Percentiles rank a stretch among this genome's conserved stretches.
Conservation (phyloP, 30 jellyfish, hydroid and myxozoan species). For the Aurelia coerulea region DNA sequence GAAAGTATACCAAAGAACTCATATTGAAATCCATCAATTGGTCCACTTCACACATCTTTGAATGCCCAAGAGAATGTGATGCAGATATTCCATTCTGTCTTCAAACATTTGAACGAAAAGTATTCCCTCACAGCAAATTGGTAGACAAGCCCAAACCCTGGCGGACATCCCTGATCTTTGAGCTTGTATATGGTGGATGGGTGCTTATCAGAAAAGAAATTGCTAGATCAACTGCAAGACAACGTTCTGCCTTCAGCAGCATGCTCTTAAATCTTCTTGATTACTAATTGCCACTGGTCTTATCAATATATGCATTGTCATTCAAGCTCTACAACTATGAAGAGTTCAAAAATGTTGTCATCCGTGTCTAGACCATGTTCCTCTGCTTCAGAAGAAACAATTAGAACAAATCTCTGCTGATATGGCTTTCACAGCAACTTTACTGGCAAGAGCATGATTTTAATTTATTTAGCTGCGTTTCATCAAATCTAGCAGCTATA, state of each 20-base stretch:
- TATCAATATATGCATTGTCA: too few relatives aligned
- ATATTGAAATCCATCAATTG: neutral
- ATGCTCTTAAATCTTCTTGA: too few relatives aligned
- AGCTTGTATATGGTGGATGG: too few relatives aligned
- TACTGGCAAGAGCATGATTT: conserved; percentile 1
- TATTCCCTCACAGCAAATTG: neutral
- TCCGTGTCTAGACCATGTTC: conserved; percentile 1
- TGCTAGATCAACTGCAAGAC: too few relatives aligned
- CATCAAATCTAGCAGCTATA: neutral
- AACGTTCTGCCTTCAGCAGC: too few relatives aligned
- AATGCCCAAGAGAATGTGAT: conserved; percentile 15
- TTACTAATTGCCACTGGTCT: too few relatives aligned
- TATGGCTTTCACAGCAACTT: neutral
- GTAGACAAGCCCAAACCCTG: too few relatives aligned
- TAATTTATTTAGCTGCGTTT: too few relatives aligned
- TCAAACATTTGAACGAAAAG: neutral
- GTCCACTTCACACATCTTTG: conserved; percentile 5
- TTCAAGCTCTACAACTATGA: neutral
- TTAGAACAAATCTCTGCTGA: neutral
- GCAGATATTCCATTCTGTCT: neutral
- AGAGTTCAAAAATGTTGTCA: neutral
- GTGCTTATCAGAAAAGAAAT: too few relatives aligned
- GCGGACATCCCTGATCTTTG: too few relatives aligned
- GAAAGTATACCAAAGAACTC: too few relatives aligned
- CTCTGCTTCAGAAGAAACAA: conserved; percentile 1